Evolutionary conservation across 2,113 vertebrate genomes (phyloP), one percentile per base, ranked within the genome.

Genomic region (Heterocephalus glaber): DNA sequence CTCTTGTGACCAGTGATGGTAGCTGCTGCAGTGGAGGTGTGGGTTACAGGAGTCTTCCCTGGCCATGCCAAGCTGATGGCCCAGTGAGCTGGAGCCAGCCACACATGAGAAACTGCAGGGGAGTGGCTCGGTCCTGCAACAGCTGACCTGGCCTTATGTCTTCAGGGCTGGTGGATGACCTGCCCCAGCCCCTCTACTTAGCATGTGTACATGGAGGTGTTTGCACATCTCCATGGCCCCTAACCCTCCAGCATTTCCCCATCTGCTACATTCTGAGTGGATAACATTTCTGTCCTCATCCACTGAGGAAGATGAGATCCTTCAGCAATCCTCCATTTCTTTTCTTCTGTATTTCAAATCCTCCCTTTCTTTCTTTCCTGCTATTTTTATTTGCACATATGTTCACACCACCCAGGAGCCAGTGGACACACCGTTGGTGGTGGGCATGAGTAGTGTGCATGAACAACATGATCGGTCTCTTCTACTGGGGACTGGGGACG

Each of bases 381-480:
- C 24, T 49, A 26, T 35, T 89, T 96, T 76, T 47, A 35, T 68
- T 85, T 63, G 63, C 7, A 89, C 16, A 13, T 95, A 33, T 56
- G 14, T 94, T 35, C 0, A 2, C 6, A 47, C 20, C 22, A 7
- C 19, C 16, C 30, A 8, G 17, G 60, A 6, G 35, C 9, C 41
- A 28, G 19, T 41, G 30, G 14, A 26, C 17, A 33, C 26, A 35
- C 17, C 60, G 12, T 30, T 24, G 70, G 65, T 30, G n/a, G n/a
- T 35, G 9, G 22, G 30, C 20, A 3, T 70, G 52, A 8, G 12
- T 76, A 30, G 2, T 60, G 24, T n/a, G 33, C 38, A n/a, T 5
- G 41, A 58, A 86, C 16, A 16, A 14, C 8, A 86, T 7, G 49
- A 17, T 11, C 7, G 49, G 35, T 44, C 7, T 82, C 14, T 35